Evolutionary conservation across 2,888 invertebrate species (phyloP).

Genomic region (Deroplatys truncata): DNA sequence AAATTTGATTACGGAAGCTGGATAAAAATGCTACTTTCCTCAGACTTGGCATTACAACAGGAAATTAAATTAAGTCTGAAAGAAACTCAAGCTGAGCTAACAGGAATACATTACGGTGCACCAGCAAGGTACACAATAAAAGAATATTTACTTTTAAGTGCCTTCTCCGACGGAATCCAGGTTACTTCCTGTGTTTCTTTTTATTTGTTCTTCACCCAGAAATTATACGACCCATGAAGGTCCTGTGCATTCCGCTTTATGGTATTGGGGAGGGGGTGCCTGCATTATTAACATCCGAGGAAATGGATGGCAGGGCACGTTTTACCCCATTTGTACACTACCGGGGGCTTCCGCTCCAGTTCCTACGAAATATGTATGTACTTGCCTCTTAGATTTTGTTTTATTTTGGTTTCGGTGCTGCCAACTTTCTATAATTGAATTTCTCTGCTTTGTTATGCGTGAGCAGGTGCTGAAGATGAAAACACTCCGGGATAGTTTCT

Average conservation of each 20-base stretch:
- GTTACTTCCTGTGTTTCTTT: neutral
- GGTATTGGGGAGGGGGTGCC: neutral
- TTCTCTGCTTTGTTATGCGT: neutral
- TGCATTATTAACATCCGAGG: neutral
- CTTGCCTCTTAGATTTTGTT: neutral
- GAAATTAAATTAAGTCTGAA: neutral
- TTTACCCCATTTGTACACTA: neutral
- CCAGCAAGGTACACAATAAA: neutral
- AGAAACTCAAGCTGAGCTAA: neutral
- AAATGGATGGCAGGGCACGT: neutral
- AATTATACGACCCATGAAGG: neutral
- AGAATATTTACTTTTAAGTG: neutral
- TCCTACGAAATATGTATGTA: neutral
- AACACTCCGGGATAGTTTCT: too few relatives aligned
- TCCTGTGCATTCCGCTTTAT: neutral
- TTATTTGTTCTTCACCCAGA: neutral
- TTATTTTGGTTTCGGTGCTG: neutral
- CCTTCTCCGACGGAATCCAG: neutral
- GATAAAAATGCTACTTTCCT: neutral
- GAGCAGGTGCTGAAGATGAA: neutral
- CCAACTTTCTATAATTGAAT: neutral
- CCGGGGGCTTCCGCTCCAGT: neutral
- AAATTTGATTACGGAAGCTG: neutral
- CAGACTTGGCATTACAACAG: neutral
- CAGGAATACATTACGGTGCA: neutral